These are phyloP conservation scores for Triplophysa dalaica DNA, from an alignment of 2,113 vertebrate genomes.

Conservation along the genomic window DNA sequence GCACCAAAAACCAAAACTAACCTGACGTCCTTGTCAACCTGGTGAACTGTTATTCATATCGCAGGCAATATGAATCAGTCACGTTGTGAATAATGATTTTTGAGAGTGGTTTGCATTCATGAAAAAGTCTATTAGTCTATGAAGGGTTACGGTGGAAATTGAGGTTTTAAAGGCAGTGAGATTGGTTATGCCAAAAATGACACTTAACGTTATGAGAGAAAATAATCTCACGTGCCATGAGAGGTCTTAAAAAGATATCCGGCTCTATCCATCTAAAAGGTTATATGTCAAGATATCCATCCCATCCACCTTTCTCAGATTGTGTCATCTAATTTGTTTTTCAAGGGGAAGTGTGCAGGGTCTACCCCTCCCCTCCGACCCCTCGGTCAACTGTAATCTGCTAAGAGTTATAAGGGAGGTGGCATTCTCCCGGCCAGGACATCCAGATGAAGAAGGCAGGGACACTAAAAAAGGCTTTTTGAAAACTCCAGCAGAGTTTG, in stretches of 20 bases:
- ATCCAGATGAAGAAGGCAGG: conserved; percentile 38
- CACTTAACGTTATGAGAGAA: conserved; percentile 36
- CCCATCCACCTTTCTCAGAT: conserved; percentile 18
- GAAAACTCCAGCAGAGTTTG: conserved; percentile 31
- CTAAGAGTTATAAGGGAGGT: conserved; percentile 42
- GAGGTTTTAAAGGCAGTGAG: background rate
- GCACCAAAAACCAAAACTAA: conserved; percentile 12
- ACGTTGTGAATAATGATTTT: conserved; percentile 49
- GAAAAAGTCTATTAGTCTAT: background rate
- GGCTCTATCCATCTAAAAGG: conserved; percentile 44
- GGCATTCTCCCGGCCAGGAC: conserved; percentile 22
- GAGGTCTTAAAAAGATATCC: conserved; percentile 19
- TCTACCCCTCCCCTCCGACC: conserved; percentile 33
- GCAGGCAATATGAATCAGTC: conserved; percentile 50
- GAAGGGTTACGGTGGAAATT: conserved; percentile 34
- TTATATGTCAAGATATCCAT: conserved; percentile 40
- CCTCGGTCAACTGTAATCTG: conserved; percentile 42
- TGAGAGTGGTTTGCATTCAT: conserved; percentile 3
- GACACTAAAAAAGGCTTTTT: conserved; percentile 37
- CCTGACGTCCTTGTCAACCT: conserved; percentile 42
- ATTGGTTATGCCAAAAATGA: background rate
- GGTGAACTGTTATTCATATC: conserved; percentile 44
- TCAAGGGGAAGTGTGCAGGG: conserved; percentile 24
- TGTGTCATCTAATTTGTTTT: conserved; percentile 43
- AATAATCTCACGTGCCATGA: background rate